A percentile compares a stretch with the other conserved stretches of the same genome.
Conservation (phyloP, 2,888 invertebrate species). For the Clivina fossor region DNA sequence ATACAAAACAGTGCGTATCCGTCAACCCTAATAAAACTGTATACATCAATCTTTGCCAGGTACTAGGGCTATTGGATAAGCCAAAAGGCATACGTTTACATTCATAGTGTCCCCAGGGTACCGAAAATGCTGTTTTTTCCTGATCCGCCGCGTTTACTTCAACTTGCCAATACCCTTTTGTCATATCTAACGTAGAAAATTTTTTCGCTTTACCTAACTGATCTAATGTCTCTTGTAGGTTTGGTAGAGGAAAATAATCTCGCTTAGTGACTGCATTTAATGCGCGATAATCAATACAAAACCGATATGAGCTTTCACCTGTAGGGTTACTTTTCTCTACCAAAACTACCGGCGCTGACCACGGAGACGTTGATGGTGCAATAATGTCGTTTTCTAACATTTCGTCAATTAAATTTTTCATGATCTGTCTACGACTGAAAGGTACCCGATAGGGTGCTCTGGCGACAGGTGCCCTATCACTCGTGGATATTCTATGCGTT, state of each 20-base stretch:
- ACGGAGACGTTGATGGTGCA: not conserved
- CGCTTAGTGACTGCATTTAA: conserved; percentile 36
- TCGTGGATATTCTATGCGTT: conserved; percentile 5
- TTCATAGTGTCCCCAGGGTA: conserved; percentile 43
- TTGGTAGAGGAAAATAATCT: conserved; percentile 37
- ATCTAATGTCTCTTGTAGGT: conserved; percentile 37
- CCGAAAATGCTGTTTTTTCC: conserved; percentile 38
- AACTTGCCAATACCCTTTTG: conserved; percentile 38
- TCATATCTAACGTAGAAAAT: conserved; percentile 37
- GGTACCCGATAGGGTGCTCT: conserved; percentile 8
- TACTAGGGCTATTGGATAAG: conserved; percentile 41
- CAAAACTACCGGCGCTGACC: not conserved
- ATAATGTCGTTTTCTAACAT: not conserved
- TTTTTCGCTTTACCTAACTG: conserved; percentile 34
- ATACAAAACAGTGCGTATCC: conserved; percentile 36
- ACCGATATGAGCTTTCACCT: too few species aligned
- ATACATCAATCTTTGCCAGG: conserved; percentile 45
- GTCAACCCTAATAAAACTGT: conserved; percentile 40
- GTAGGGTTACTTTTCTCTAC: not conserved
- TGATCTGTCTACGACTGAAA: not conserved
- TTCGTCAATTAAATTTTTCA: conserved; percentile 2
- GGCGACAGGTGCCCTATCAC: conserved; percentile 6
- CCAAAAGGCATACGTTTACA: conserved; percentile 45
- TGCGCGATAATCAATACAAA: conserved; percentile 36
- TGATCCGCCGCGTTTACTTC: conserved; percentile 33